Evolutionary conservation across 1,140 invertebrate genomes (phyloP).

Genomic region (Coenobita brevimanus): DNA sequence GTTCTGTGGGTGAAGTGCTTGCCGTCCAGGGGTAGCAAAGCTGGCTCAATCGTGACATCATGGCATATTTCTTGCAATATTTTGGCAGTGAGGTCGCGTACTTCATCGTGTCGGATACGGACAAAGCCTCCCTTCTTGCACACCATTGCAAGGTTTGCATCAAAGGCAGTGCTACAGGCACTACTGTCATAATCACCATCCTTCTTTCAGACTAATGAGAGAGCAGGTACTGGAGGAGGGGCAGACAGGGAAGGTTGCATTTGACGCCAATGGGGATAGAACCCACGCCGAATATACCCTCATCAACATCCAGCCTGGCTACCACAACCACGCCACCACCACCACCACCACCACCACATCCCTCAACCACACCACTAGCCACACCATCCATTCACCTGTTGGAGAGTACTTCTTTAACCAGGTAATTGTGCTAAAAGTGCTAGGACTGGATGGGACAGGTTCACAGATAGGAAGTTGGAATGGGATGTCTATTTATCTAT

Average conservation of each 20-base stretch:
- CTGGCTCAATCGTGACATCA: no score
- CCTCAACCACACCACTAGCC: neutral
- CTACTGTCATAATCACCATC: no score
- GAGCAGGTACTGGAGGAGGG: slow-evolving; percentile 80
- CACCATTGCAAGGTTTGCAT: no score
- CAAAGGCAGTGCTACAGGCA: no score
- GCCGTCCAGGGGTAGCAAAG: no score
- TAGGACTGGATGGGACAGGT: neutral
- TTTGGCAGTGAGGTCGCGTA: no score
- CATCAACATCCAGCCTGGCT: slow-evolving; percentile 82
- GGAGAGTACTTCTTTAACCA: slow-evolving; percentile 37
- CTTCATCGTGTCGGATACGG: no score
- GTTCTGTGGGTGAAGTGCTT: no score
- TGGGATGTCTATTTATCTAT: no score
- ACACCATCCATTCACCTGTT: neutral
- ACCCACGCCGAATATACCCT: slow-evolving; percentile 94
- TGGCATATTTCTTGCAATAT: no score
- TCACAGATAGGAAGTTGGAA: neutral
- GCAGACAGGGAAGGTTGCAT: slow-evolving; percentile 89
- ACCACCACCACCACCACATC: neutral
- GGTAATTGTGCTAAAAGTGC: slow-evolving; percentile 14
- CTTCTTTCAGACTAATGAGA: slow-evolving; percentile 74
- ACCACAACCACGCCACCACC: neutral
- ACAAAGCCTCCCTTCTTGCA: no score
- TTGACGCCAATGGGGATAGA: slow-evolving; percentile 94